Base-by-base conservation (phyloP, 2,113 vertebrate genomes). In the Ctenomys sociabilis region DNA sequence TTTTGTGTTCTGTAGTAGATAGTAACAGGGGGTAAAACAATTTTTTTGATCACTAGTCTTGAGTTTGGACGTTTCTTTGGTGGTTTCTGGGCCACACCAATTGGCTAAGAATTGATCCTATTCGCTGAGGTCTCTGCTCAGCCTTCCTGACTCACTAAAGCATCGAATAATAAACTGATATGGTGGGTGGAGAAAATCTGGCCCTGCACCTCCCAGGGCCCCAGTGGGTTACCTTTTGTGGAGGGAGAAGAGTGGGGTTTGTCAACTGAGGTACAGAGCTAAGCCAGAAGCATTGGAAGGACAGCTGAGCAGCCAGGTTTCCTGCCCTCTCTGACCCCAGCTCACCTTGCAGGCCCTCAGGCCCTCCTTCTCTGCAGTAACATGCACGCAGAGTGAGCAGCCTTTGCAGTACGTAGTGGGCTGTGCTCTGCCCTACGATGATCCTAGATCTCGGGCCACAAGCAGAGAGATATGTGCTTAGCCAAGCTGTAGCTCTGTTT, bases 201-300 rank as follows among this genome's bases (percentile, higher is more conserved):
- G 2, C 4, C 68, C 43, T 8, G 19, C 5, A 54, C 68, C 22
- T 7, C 22, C 57, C 7, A 4, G 7, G 37, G 86, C 3, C 24
- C n/a, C n/a, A 49, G 32, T 14, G 4, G 5, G 7, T 52, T 77
- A 24, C 14, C 8, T 61, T 88, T 66, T 61, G 83, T 40, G 30
- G 26, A 63, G 21, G 4, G 8, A 19, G 10, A 16, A 32, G 57
- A 16, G 0, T n/a, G 0, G 10, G 7, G 32, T 30, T 13, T 77
- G 7, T 40, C 70, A 54, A 7, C 43, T 78, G 61, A 30, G 37
- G 87, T 84, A 32, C 1, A 61, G 61, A 57, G 19, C 37, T 61
- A 43, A 54, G 63, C 37, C 19, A 78, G 75, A 92, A 12, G 35
- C 6, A 70, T 89, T 87, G 64, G 32, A 80, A 94, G n/a, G 68